phyloP scores from a whole-genome alignment of 2,797 vertebrate genomes.

The Phyllotis vaccarum region DNA sequence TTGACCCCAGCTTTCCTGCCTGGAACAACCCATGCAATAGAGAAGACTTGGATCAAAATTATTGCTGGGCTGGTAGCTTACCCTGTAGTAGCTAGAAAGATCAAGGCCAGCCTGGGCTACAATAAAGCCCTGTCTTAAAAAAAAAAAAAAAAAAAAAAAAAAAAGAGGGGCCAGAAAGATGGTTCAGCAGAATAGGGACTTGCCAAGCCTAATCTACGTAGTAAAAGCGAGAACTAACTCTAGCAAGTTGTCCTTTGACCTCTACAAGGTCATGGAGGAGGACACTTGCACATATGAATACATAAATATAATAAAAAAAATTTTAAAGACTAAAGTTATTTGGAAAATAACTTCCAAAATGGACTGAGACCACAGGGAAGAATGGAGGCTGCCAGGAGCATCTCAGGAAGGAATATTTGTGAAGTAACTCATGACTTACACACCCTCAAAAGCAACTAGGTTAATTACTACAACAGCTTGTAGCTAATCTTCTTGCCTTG shows the following conservation, averaged over 20 bases:
- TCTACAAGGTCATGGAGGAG: not conserved
- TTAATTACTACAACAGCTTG: slow-evolving; percentile 2
- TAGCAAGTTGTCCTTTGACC: not conserved
- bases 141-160: too few species aligned
- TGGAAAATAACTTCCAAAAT: slow-evolving; percentile 47
- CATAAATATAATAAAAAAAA: not conserved
- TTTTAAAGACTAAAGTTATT: slow-evolving; percentile 2
- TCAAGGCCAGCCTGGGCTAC: not conserved
- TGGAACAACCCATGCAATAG: slow-evolving; percentile 10
- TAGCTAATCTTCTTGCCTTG: slow-evolving; percentile 28
- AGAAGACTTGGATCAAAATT: slow-evolving; percentile 15
- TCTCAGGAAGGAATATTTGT: slow-evolving; percentile 9
- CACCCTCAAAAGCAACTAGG: slow-evolving; percentile 56
- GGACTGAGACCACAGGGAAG: not conserved
- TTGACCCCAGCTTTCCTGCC: not conserved
- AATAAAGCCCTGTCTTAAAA: not conserved
- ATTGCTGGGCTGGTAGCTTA: not conserved
- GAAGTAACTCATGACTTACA: slow-evolving; percentile 48
- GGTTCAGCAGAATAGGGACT: not conserved
- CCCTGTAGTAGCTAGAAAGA: not conserved
- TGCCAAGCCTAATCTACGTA: not conserved
- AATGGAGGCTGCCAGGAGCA: not conserved
- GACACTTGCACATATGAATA: not conserved
- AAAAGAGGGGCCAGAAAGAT: too few species aligned
- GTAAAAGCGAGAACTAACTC: not conserved